Evolutionary conservation across 2,888 invertebrate genomes (phyloP).

Genomic region (Opisthograptis luteolata): DNA sequence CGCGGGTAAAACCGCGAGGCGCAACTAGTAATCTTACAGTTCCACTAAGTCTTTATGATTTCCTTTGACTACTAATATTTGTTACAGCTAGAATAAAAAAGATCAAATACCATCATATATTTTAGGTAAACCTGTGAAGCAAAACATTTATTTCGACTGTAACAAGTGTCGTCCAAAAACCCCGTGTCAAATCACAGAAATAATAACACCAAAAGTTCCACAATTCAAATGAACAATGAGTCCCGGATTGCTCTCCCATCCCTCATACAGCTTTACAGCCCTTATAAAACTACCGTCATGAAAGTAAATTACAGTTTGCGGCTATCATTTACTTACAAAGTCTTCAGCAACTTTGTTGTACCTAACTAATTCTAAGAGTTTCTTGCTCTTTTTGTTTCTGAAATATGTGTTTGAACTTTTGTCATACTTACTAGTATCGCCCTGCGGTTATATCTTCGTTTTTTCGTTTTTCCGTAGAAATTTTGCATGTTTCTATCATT

Average conservation of each 20-base stretch:
- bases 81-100: too few relatives aligned
- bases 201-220: conserved; percentile 12
- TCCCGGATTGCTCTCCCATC: conserved; percentile 29
- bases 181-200: conserved; percentile 13
- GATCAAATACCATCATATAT: too few relatives aligned
- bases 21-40: too few relatives aligned
- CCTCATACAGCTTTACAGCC: conserved; percentile 33
- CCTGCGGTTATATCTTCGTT: too few relatives aligned
- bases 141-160: too few relatives aligned
- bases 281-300: conserved; percentile 38
- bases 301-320: conserved; percentile 34
- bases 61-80: too few relatives aligned
- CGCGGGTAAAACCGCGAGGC: too few relatives aligned
- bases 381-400: conserved; percentile 22
- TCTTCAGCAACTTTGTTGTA: conserved; percentile 32
- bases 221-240: conserved; percentile 31
- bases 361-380: conserved; percentile 33
- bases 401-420: conserved; percentile 5
- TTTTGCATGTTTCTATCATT: too few relatives aligned
- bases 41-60: too few relatives aligned
- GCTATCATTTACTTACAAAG: conserved; percentile 30
- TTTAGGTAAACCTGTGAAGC: too few relatives aligned
- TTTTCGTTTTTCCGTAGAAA: too few relatives aligned
- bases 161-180: neutral
- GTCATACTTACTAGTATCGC: too few relatives aligned